A percentile compares a stretch with the other conserved stretches of the same genome.
Conservation (phyloP, 2,113 vertebrate genomes). For the Benitochromis conjunctus region DNA sequence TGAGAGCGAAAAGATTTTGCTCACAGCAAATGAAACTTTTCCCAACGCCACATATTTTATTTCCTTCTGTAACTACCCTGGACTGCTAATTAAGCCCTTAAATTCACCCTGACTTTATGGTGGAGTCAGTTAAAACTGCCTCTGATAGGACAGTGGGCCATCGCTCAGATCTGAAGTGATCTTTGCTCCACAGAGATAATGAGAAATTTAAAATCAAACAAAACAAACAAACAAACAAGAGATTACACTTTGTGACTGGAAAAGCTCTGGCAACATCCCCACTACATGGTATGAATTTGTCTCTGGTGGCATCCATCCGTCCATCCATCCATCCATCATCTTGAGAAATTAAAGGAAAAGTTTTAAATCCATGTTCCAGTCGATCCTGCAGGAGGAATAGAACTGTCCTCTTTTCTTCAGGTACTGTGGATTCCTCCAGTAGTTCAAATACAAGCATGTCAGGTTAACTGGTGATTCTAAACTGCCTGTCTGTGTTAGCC, state of each 20-base stretch:
- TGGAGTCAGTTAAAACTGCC: not conserved
- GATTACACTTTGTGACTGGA: not conserved
- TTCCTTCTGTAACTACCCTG: not conserved
- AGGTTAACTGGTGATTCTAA: not conserved
- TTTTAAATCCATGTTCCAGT: not conserved
- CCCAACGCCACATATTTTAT: not conserved
- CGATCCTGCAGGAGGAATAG: not conserved
- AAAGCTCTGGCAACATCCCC: not conserved
- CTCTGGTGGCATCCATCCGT: no score
- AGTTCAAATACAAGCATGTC: not conserved
- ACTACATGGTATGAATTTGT: not conserved
- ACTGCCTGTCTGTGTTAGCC: not conserved
- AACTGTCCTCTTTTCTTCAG: not conserved
- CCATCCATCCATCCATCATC: not conserved
- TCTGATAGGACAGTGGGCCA: not conserved
- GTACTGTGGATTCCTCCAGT: not conserved
- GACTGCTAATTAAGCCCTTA: not conserved
- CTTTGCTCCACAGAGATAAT: not conserved
- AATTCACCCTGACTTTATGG: not conserved
- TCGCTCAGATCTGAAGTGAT: not conserved
- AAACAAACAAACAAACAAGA: not conserved
- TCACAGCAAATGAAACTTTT: constrained; percentile 28
- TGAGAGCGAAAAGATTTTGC: constrained; percentile 27
- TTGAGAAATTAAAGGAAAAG: not conserved
- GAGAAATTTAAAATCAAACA: not conserved